Evolutionary conservation across 2,888 invertebrate species (phyloP).

Genomic region (Abrostola tripartita): DNA sequence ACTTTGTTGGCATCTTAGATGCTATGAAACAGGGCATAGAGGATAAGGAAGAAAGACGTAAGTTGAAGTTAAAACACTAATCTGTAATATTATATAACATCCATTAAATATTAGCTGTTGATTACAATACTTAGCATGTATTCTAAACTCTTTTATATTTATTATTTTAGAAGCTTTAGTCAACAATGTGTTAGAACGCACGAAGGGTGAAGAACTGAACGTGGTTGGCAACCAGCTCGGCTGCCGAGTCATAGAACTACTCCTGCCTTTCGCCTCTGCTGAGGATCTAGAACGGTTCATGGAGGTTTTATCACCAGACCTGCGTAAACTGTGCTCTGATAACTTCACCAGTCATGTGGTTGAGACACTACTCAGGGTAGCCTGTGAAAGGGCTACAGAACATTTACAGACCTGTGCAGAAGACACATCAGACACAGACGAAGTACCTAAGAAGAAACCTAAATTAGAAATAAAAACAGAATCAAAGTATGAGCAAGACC

Average conservation of each 20-base stretch:
- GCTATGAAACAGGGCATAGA: constrained; percentile 91
- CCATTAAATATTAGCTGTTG: neutral
- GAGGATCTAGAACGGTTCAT: constrained; percentile 90
- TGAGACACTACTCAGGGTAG: constrained; percentile 90
- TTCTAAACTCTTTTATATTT: neutral
- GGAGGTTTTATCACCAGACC: constrained; percentile 89
- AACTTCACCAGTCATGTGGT: constrained; percentile 94
- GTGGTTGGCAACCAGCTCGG: constrained; percentile 94
- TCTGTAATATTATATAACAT: neutral
- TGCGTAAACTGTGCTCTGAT: constrained; percentile 92
- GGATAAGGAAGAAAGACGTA: constrained; percentile 92
- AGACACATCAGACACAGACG: constrained; percentile 51
- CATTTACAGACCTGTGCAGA: constrained; percentile 64
- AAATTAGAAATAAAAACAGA: constrained; percentile 63
- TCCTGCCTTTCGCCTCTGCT: constrained; percentile 91
- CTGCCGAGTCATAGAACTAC: constrained; percentile 92
- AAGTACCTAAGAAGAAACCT: constrained; percentile 68
- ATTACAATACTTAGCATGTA: neutral
- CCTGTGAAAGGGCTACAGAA: constrained; percentile 86
- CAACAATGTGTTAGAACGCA: constrained; percentile 93
- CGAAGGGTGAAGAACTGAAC: constrained; percentile 91
- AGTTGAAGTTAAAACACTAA: constrained; percentile 47
- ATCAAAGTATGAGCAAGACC: constrained; percentile 78
- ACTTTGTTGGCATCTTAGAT: constrained; percentile 93
- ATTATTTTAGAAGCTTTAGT: constrained; percentile 89